These are phyloP conservation scores for Formica aserva DNA, from an alignment of 2,888 invertebrate genomes.

Conservation along the genomic window DNA sequence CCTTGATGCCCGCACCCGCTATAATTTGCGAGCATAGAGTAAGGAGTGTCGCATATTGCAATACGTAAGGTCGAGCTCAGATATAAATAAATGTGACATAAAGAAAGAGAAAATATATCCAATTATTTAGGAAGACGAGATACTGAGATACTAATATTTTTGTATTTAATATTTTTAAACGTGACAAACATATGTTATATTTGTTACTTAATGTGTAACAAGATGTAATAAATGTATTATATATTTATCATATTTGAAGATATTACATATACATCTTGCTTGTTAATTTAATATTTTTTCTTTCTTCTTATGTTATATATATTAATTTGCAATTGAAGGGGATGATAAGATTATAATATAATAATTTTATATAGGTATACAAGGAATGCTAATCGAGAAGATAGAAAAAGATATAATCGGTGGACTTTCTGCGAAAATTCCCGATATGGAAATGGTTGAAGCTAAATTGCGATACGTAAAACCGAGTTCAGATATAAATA, in stretches of 20 bases:
- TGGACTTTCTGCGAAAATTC: background rate
- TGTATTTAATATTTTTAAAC: background rate
- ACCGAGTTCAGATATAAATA: background rate
- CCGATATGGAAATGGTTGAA: background rate
- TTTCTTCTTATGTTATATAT: background rate
- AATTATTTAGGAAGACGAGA: background rate
- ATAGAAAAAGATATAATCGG: background rate
- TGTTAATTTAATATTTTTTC: background rate
- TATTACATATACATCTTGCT: background rate
- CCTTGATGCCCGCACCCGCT: background rate
- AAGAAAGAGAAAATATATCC: background rate
- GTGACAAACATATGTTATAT: background rate
- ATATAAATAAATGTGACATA: background rate
- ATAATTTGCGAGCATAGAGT: conserved; percentile 1
- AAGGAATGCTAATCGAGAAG: background rate
- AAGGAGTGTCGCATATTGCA: background rate
- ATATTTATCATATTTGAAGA: background rate
- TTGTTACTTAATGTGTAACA: background rate
- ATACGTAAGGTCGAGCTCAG: background rate
- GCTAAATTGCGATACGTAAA: background rate
- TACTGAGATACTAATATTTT: background rate
- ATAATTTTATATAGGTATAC: background rate
- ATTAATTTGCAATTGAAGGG: background rate
- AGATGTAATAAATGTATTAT: background rate
- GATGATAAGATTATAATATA: background rate